Conservation (phyloP, 2,113 vertebrate species). For the Gambusia holbrooki region DNA sequence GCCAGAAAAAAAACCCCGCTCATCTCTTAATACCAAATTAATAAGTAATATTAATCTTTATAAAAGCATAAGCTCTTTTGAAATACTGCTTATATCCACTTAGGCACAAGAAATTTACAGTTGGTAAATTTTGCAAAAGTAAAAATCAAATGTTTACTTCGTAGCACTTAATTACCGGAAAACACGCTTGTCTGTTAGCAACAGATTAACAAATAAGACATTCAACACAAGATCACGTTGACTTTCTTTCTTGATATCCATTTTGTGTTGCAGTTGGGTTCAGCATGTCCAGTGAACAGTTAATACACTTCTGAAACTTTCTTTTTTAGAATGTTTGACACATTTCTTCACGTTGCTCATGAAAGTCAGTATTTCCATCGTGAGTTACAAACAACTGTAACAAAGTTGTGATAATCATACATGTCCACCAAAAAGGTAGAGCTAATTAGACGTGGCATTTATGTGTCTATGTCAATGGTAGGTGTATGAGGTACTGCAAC, state of each 20-base stretch:
- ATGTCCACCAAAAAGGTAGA: neutral
- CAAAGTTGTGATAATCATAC: neutral
- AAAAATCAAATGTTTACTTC: no score
- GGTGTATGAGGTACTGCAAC: slow-evolving; percentile 5
- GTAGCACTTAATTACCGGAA: no score
- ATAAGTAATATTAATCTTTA: no score
- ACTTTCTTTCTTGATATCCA: neutral
- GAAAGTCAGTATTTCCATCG: neutral
- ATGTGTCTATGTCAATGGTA: neutral
- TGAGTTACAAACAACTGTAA: neutral
- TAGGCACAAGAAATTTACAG: no score
- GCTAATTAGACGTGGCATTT: neutral
- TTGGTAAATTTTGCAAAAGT: no score
- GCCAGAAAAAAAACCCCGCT: no score
- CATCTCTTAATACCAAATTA: no score
- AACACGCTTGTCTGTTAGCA: no score
- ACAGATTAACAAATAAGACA: no score
- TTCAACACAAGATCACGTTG: neutral
- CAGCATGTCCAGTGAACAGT: neutral
- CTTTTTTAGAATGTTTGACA: neutral
- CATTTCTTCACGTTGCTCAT: neutral
- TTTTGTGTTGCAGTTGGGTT: neutral
- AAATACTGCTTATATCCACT: no score
- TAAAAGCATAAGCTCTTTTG: no score
- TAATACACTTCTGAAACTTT: neutral